Evolutionary conservation across 2,797 vertebrate species (phyloP).

Genomic region (Eutrigla gurnardus): DNA sequence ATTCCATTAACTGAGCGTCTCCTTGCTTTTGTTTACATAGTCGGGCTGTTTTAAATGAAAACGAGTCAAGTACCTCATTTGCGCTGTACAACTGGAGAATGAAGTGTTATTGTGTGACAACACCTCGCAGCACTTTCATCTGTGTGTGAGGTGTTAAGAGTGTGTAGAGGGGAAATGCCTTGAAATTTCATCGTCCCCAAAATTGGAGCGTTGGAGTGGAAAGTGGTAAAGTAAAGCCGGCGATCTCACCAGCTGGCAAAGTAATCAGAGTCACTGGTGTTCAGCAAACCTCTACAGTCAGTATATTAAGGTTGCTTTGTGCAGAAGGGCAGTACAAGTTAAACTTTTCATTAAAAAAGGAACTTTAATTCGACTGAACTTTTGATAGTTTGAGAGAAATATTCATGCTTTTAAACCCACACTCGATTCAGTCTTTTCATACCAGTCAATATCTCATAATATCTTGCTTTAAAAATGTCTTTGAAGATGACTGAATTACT

Average conservation of each 20-base stretch:
- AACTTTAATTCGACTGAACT: slow-evolving; percentile 7
- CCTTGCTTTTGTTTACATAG: too few species aligned
- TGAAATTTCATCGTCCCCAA: slow-evolving; percentile 24
- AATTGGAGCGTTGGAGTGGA: slow-evolving; percentile 26
- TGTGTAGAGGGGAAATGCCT: slow-evolving; percentile 20
- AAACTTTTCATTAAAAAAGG: slow-evolving; percentile 17
- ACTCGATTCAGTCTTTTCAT: slow-evolving; percentile 1
- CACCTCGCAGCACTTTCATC: slow-evolving; percentile 1
- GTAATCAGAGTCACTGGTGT: slow-evolving; percentile 34
- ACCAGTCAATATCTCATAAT: neutral
- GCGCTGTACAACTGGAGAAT: neutral
- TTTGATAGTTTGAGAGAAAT: slow-evolving; percentile 20
- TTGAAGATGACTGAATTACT: slow-evolving; percentile 13
- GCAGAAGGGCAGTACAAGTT: slow-evolving; percentile 13
- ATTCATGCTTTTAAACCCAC: neutral
- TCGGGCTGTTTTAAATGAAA: neutral
- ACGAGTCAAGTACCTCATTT: neutral
- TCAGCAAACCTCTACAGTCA: slow-evolving; percentile 31
- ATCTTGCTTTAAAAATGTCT: neutral
- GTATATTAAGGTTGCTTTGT: slow-evolving; percentile 14
- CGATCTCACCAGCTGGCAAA: slow-evolving; percentile 54
- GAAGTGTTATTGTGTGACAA: neutral
- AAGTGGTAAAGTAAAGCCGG: slow-evolving; percentile 18
- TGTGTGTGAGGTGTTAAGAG: slow-evolving; percentile 11
- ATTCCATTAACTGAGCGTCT: too few species aligned